phyloP scores from a whole-genome alignment of 2,797 vertebrate species.

The Anguilla pacifica region DNA sequence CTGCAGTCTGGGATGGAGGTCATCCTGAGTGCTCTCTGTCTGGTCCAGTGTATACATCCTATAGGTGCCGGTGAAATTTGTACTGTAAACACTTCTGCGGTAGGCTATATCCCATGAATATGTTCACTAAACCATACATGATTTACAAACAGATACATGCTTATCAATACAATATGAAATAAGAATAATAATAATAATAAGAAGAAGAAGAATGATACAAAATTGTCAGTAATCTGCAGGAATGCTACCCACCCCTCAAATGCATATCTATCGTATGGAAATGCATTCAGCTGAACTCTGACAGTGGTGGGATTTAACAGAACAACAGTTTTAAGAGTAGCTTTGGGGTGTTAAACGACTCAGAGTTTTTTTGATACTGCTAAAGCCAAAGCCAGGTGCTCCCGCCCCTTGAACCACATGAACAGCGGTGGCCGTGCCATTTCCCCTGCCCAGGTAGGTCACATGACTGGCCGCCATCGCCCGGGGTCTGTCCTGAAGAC shows the following conservation, averaged over 20 bases:
- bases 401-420: background rate
- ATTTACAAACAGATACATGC: too few relatives aligned
- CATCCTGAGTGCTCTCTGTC: too few relatives aligned
- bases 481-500: conserved; percentile 2
- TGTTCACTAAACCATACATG: background rate
- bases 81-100: too few relatives aligned
- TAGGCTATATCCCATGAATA: background rate
- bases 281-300: too few relatives aligned
- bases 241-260: too few relatives aligned
- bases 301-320: background rate
- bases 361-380: too few relatives aligned
- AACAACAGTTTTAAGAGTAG: background rate
- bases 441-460: background rate
- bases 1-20: background rate
- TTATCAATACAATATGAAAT: too few relatives aligned
- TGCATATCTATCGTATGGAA: too few relatives aligned
- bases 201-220: background rate
- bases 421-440: background rate
- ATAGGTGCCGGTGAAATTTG: background rate
- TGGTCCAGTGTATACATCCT: too few relatives aligned
- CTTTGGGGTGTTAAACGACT: background rate
- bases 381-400: background rate
- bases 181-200: too few relatives aligned
- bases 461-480: background rate
- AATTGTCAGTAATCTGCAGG: background rate